These are phyloP conservation scores for Stenodema calcarata DNA, from an alignment of 2,888 invertebrate species.

Conservation along the genomic window DNA sequence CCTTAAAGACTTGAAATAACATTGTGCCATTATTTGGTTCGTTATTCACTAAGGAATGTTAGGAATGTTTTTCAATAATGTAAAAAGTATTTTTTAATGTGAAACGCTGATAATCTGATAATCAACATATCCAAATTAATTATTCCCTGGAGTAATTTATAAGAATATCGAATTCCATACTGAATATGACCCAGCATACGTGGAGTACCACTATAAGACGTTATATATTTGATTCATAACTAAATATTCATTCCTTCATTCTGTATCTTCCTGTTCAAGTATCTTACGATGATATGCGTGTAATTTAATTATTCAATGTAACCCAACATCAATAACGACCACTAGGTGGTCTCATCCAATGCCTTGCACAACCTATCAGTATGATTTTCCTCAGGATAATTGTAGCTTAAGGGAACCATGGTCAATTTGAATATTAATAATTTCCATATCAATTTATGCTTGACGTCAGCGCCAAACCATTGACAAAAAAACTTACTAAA, in stretches of 20 bases:
- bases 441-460: slow-evolving; percentile 18
- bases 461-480: neutral
- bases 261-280: no score
- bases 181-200: no score
- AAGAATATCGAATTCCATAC: neutral
- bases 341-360: no score
- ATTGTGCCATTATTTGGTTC: neutral
- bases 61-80: neutral
- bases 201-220: no score
- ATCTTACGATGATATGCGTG: no score
- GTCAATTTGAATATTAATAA: slow-evolving; percentile 22
- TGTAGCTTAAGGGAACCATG: slow-evolving; percentile 3
- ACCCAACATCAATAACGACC: no score
- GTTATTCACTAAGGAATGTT: neutral
- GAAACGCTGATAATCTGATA: neutral
- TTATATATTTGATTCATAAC: no score
- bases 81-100: neutral
- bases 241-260: no score
- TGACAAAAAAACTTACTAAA: neutral
- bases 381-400: neutral
- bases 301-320: no score
- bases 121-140: neutral
- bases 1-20: neutral
- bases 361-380: no score
- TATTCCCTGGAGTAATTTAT: neutral